Evolutionary conservation across 2,797 vertebrate species (phyloP).

Genomic region (Brotula barbata): DNA sequence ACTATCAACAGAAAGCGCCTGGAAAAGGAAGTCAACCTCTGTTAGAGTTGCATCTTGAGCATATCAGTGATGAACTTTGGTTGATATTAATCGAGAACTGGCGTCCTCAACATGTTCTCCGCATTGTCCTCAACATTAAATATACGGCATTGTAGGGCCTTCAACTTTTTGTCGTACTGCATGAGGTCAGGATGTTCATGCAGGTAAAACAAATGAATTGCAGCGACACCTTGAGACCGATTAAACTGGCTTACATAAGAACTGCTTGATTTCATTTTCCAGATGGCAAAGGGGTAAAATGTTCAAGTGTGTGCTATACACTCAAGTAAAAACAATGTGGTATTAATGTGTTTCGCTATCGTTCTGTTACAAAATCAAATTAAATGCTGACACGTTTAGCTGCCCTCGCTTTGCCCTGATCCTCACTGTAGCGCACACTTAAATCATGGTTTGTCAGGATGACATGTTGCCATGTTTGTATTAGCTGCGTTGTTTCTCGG

Average conservation of each 20-base stretch:
- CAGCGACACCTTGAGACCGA: conserved; percentile 40
- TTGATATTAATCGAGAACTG: neutral
- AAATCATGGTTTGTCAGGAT: conserved; percentile 12
- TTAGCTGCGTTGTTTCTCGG: conserved; percentile 1
- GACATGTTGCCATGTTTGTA: conserved; percentile 45
- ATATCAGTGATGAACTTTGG: neutral
- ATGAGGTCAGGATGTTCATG: conserved; percentile 18
- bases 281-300: conserved; percentile 47
- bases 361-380: conserved; percentile 44
- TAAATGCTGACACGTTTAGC: conserved; percentile 45
- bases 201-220: neutral
- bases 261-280: conserved; percentile 26
- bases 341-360: conserved; percentile 15
- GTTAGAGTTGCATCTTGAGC: neutral
- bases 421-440: conserved; percentile 36
- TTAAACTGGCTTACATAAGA: conserved; percentile 33
- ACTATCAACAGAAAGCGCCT: neutral
- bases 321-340: conserved; percentile 14
- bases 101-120: no score
- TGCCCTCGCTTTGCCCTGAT: conserved; percentile 30
- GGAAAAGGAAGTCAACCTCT: neutral
- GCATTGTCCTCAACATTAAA: no score
- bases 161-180: rapidly evolving
- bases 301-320: conserved; percentile 21
- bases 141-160: neutral